Evolutionary conservation across 2,113 vertebrate genomes (phyloP), one percentile per base, ranked within the genome.

Genomic region (Rousettus leschenaultii): DNA sequence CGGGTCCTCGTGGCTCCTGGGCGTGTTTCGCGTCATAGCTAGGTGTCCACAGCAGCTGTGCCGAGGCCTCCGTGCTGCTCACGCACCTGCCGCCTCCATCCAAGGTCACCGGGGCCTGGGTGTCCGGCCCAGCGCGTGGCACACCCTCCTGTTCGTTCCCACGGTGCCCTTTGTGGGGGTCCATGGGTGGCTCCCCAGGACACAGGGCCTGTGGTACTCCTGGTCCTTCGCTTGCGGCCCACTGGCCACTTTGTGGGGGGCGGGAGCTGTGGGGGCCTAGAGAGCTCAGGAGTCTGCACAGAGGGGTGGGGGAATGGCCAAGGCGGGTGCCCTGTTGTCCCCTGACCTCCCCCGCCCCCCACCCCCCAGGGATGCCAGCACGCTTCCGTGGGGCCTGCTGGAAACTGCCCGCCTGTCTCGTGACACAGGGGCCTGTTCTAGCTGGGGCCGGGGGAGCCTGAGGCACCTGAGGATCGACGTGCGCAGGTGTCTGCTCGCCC

Each of bases 61-160:
- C 65, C 0, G 3, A 7, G 65, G 11, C 5, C n/a, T 78, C 26
- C 7, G 0, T 6, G 33, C 48, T 7, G 0, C 16, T 1, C 5
- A 14, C 0, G 55, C 63, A 35, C 71, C 78, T 5, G 71, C n/a
- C 6, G 2, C 7, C 53, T 1, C 74, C 4, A 7, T 5, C 79
- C 51, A 33, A 68, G 71, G 89, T 26, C 43, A 18, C 59, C 26
- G 7, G 3, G 16, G 40, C 38, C 2, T 0, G 22, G 30, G 26
- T 7, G 7, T 45, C 55, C 13, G 71, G 30, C 22, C 30, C 57
- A 9, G 28, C 40, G 48, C 3, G 7, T 8, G 6, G 65, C 21
- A 28, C n/a, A 26, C 6, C 35, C 59, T 85, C 35, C 33, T 0
- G 4, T 65, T 26, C 9, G 4, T 65, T 26, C 9, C 53, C 51